Conservation (phyloP, 2,113 vertebrate species). For the Poicephalus meyeri region DNA sequence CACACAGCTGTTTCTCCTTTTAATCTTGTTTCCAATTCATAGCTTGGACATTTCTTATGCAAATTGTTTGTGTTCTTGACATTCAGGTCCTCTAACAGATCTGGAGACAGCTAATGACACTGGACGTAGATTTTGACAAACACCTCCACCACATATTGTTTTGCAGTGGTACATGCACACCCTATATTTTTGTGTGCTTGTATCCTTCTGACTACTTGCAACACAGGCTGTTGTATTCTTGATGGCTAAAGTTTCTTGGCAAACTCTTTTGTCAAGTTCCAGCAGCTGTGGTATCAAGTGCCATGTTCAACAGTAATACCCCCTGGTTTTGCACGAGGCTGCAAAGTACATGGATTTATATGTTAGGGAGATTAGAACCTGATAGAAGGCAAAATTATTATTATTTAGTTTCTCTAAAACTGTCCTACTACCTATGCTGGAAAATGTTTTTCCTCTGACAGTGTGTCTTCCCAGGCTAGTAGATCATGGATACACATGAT, state of each 20-base stretch:
- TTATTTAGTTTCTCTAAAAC: not conserved
- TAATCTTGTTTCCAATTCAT: constrained; percentile 43
- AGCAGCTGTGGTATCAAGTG: not conserved
- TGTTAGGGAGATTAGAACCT: not conserved
- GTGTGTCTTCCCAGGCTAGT: not conserved
- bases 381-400: not conserved
- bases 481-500: not conserved
- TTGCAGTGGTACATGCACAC: not conserved
- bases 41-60: constrained; percentile 26
- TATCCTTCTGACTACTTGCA: not conserved
- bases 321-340: not conserved
- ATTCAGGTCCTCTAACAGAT: not conserved
- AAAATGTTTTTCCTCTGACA: not conserved
- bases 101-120: constrained; percentile 14
- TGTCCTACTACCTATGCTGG: not conserved
- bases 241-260: not conserved
- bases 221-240: not conserved
- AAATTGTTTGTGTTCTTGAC: constrained; percentile 43
- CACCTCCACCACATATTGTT: constrained; percentile 6
- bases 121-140: not conserved
- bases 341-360: not conserved
- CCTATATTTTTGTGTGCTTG: not conserved
- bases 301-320: not conserved
- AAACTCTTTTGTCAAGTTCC: not conserved
- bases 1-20: constrained; percentile 41